phyloP scores from a whole-genome alignment of 1,140 invertebrate species.

The Ceratosolen fusciceps region DNA sequence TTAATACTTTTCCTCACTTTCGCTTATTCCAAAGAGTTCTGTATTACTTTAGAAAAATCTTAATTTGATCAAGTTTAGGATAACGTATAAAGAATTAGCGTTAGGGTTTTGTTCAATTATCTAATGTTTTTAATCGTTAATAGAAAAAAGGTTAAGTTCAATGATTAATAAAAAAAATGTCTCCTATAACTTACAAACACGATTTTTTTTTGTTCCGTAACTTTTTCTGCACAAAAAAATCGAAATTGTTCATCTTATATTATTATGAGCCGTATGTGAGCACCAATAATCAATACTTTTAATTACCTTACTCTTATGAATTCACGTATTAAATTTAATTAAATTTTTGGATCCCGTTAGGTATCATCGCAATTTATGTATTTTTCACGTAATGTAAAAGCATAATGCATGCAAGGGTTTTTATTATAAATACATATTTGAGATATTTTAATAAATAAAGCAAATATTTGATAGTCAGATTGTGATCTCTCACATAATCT shows the following conservation, averaged over 20 bases:
- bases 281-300: conserved; percentile 68
- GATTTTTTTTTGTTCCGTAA: conserved; percentile 1
- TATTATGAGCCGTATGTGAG: not conserved
- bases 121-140: too few species aligned
- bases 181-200: conserved; percentile 47
- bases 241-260: not conserved
- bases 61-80: too few species aligned
- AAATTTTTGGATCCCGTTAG: conserved; percentile 45
- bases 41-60: too few species aligned
- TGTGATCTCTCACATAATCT: too few species aligned
- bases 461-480: not conserved
- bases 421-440: not conserved
- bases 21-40: too few species aligned
- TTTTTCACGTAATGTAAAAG: conserved; percentile 32
- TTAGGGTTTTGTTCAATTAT: too few species aligned
- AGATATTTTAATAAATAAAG: not conserved
- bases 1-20: too few species aligned
- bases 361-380: conserved; percentile 26
- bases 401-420: not conserved
- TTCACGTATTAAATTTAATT: conserved; percentile 60
- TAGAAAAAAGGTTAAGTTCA: too few species aligned
- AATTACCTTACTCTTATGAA: conserved; percentile 66
- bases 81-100: too few species aligned
- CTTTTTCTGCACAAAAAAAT: not conserved
- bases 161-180: conserved; percentile 69